Evolutionary conservation across 2,113 vertebrate genomes (phyloP).

Genomic region (Cephalopterus ornatus): DNA sequence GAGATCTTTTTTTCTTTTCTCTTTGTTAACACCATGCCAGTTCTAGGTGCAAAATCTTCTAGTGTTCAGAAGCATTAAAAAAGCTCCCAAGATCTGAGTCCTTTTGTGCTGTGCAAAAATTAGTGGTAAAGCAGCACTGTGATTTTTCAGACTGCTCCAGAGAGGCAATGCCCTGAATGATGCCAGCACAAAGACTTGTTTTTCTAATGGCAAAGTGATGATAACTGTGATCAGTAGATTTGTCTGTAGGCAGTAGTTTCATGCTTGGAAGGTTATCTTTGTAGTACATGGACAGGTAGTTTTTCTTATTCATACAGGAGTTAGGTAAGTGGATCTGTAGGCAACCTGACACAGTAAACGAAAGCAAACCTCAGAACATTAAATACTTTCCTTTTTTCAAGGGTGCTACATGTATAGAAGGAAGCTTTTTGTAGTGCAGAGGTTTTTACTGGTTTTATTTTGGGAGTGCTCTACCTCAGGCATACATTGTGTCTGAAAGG

Average conservation of each 20-base stretch:
- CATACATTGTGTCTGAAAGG: neutral
- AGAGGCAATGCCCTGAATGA: neutral
- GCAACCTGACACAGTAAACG: neutral
- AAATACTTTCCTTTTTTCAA: neutral
- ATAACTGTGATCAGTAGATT: neutral
- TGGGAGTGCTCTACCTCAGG: neutral
- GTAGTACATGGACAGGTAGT: neutral
- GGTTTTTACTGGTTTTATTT: neutral
- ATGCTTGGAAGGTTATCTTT: neutral
- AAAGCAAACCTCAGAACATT: neutral
- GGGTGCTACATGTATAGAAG: neutral
- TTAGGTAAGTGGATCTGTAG: neutral
- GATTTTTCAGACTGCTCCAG: neutral
- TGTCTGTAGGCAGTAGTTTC: neutral
- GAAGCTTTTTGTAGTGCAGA: neutral
- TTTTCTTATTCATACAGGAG: neutral
- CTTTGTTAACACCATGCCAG: neutral
- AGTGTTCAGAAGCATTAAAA: neutral
- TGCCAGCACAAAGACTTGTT: neutral
- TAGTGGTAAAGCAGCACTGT: neutral
- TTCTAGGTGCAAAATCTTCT: neutral
- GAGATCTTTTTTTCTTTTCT: neutral
- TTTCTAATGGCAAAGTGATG: neutral
- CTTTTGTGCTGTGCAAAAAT: neutral
- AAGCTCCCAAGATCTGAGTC: neutral